phyloP scores from a whole-genome alignment of 2,797 vertebrate genomes.

The Pangasius krempfi region DNA sequence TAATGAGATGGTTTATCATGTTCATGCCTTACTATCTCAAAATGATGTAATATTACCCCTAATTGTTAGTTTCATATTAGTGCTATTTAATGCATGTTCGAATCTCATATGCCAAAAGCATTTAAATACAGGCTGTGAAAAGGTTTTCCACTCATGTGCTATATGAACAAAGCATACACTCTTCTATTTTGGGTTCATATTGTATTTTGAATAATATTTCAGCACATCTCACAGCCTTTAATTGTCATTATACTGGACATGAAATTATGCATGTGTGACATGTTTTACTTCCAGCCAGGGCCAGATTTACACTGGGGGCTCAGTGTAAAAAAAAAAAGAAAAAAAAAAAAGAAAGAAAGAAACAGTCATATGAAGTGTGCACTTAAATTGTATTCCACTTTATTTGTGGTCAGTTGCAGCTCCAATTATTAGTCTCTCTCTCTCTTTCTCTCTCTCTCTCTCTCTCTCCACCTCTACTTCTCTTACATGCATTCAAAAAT shows the following conservation, averaged over 20 bases:
- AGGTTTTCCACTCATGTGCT: background rate
- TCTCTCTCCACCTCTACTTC: background rate
- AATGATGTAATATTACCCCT: background rate
- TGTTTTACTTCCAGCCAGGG: background rate
- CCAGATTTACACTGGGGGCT: background rate
- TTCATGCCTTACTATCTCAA: background rate
- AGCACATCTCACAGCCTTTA: background rate
- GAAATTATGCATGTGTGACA: background rate
- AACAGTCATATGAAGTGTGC: background rate
- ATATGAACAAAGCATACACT: background rate
- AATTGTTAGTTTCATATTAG: constrained; percentile 1
- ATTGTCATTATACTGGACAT: background rate
- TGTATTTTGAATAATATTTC: background rate
- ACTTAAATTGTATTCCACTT: background rate
- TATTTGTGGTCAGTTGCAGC: background rate
- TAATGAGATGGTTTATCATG: background rate
- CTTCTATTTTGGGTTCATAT: background rate
- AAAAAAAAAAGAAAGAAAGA: background rate
- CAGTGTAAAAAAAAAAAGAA: background rate
- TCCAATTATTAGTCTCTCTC: background rate
- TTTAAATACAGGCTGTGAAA: background rate
- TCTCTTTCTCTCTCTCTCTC: constrained; percentile 1
- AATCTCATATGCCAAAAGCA: background rate
- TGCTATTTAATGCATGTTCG: background rate
- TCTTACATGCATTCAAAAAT: background rate